Evolutionary conservation across 2,797 vertebrate species (phyloP), one percentile per base, ranked within the genome.

Genomic region (Arctocebus calabarensis): DNA sequence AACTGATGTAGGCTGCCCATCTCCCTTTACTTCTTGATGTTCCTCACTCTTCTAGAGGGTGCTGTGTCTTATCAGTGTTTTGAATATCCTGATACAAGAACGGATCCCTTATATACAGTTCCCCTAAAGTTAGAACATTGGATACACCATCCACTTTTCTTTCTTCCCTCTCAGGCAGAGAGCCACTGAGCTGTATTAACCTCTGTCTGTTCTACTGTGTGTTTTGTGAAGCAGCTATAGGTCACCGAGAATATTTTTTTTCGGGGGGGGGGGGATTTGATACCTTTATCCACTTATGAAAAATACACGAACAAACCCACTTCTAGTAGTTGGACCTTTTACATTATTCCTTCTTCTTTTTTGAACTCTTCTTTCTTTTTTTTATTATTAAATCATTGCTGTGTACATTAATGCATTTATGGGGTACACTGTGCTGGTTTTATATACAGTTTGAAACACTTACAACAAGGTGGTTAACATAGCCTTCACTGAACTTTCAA

Each of bases 11-110:
- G 22, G 22, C 29, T 71, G 37, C 52, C 48, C 25, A 23, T 91
- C 23, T 83, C 17, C 20, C 34, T n/a, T 55, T 68, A 82, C 29
- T 68, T 77, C 22, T 68, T 75, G 40, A 7, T 84, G 23, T 75
- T 20, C 10, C 3, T 20, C 1, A 66, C 22, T 12, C 29, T 88
- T 82, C 4, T 66, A 12, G 9, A 22, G 57, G 62, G 11, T 84
- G 7, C 20, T 87, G 62, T 8, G 1, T 71, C 29, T 34, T 37
- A 70, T 78, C 22, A 88, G 8, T 79, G 48, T n/a, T 84, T 66
- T 91, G 48, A 79, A 84, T 88, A 32, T 91, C 22, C 9, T 75
- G 37, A 85, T 61, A 81, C 4, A 92, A 32, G 88, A 94, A 45
- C 11, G 1, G 55, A 2, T 57, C 57, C 20, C 75, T 13, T 85